A percentile compares a stretch with the other conserved stretches of the same genome.
These are phyloP conservation scores for Lasioglossum albipes DNA, from an alignment of 1,140 invertebrate genomes.

Conservation along the genomic window DNA sequence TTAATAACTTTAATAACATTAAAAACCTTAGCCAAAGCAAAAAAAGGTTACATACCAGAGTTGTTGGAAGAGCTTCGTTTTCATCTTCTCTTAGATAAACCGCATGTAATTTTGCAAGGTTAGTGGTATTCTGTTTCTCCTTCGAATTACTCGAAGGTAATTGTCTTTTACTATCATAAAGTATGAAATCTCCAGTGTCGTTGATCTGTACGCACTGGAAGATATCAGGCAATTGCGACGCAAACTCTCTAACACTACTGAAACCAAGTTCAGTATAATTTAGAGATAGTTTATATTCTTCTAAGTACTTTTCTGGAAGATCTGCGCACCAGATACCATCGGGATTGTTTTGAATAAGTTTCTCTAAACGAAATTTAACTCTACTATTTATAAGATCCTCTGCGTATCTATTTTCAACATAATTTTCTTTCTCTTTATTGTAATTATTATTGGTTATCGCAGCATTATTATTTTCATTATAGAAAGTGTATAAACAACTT, in stretches of 20 bases:
- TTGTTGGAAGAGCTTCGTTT: slow-evolving; percentile 55
- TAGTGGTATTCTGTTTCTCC: background rate
- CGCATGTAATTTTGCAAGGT: slow-evolving; percentile 40
- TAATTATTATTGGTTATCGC: too few relatives aligned
- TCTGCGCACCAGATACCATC: slow-evolving; percentile 76
- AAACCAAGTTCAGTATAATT: slow-evolving; percentile 72
- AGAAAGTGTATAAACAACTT: background rate
- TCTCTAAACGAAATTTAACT: slow-evolving; percentile 64
- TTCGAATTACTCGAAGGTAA: slow-evolving; percentile 12
- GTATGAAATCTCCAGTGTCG: slow-evolving; percentile 60
- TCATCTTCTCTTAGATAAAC: slow-evolving; percentile 43
- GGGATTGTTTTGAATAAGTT: slow-evolving; percentile 68
- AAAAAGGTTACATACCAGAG: slow-evolving; percentile 59
- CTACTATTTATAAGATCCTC: slow-evolving; percentile 54
- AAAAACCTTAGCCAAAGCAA: too few relatives aligned
- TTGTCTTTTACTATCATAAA: slow-evolving; percentile 63
- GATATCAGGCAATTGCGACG: slow-evolving; percentile 69
- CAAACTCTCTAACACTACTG: slow-evolving; percentile 67
- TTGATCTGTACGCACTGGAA: slow-evolving; percentile 61
- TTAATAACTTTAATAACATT: too few relatives aligned
- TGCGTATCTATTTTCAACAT: background rate
- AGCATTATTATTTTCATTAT: background rate
- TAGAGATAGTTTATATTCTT: slow-evolving; percentile 67
- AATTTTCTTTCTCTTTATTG: background rate
- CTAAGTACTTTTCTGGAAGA: slow-evolving; percentile 65